phyloP scores from a whole-genome alignment of 2,113 vertebrate genomes.

The Oenanthe oenanthe region DNA sequence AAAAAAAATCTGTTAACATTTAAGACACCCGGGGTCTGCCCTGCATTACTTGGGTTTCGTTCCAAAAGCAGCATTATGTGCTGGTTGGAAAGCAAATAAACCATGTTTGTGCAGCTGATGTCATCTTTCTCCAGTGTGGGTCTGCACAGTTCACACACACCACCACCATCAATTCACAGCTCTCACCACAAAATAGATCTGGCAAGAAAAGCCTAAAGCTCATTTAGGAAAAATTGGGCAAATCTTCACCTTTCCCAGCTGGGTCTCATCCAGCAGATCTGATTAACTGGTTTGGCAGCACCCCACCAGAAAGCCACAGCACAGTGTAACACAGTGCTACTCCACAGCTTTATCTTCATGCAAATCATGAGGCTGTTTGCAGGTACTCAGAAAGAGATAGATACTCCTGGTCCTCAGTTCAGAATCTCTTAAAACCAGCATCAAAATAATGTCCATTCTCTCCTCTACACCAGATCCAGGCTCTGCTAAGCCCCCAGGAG shows the following conservation, averaged over 20 bases:
- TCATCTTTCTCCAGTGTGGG: background rate
- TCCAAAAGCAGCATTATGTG: background rate
- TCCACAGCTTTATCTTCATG: background rate
- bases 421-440: background rate
- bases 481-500: background rate
- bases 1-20: background rate
- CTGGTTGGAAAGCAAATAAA: background rate
- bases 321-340: background rate
- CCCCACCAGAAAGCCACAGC: background rate
- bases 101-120: background rate
- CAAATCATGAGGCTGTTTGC: background rate
- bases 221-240: background rate
- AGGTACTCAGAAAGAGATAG: background rate
- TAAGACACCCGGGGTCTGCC: background rate
- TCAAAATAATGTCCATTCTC: background rate
- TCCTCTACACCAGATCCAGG: background rate
- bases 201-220: background rate
- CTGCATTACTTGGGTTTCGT: background rate
- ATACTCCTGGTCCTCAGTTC: background rate
- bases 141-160: background rate
- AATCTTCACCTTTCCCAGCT: conserved; percentile 26
- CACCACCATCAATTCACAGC: background rate
- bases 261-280: background rate
- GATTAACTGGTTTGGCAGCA: conserved; percentile 21
- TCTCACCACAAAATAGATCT: background rate